Evolutionary conservation across 2,113 vertebrate species (phyloP).

Genomic region (Hippolais icterina): DNA sequence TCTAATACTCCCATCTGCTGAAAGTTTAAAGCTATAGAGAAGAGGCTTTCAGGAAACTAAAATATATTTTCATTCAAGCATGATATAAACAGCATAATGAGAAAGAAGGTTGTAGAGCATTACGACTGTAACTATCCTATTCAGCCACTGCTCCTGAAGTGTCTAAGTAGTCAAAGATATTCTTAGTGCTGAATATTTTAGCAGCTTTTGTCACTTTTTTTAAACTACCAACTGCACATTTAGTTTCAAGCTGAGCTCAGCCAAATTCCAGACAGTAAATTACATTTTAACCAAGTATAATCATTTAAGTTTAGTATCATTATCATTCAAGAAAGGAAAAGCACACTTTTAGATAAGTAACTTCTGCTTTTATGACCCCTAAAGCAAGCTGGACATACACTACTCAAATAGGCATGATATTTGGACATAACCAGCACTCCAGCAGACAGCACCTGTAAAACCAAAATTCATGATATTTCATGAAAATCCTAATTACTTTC

Average conservation of each 20-base stretch:
- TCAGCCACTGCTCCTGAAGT: slow-evolving; percentile 36
- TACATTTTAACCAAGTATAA: slow-evolving; percentile 34
- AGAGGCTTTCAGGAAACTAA: neutral
- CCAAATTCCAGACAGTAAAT: slow-evolving; percentile 47
- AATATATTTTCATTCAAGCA: slow-evolving; percentile 43
- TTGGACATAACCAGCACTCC: neutral
- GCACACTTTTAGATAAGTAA: neutral
- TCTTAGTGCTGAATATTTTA: slow-evolving; percentile 61
- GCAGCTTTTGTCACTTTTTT: slow-evolving; percentile 63
- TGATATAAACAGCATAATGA: neutral
- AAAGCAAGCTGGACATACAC: neutral
- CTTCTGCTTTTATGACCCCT: neutral
- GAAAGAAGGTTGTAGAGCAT: slow-evolving; percentile 22
- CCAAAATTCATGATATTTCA: neutral
- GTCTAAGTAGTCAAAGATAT: slow-evolving; percentile 48
- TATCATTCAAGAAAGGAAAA: slow-evolving; percentile 4
- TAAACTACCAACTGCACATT: slow-evolving; percentile 58
- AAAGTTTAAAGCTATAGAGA: slow-evolving; percentile 11
- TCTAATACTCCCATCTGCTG: slow-evolving; percentile 13
- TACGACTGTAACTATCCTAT: neutral
- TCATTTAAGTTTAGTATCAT: slow-evolving; percentile 6
- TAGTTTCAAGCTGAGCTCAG: slow-evolving; percentile 51
- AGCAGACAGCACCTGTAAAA: neutral
- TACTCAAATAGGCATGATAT: neutral
- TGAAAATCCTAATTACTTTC: neutral